Percentiles rank a stretch among this genome's conserved stretches.
Conservation (phyloP, 37 sponge, comb jelly and placozoan species). For the Tethya wilhelma region DNA sequence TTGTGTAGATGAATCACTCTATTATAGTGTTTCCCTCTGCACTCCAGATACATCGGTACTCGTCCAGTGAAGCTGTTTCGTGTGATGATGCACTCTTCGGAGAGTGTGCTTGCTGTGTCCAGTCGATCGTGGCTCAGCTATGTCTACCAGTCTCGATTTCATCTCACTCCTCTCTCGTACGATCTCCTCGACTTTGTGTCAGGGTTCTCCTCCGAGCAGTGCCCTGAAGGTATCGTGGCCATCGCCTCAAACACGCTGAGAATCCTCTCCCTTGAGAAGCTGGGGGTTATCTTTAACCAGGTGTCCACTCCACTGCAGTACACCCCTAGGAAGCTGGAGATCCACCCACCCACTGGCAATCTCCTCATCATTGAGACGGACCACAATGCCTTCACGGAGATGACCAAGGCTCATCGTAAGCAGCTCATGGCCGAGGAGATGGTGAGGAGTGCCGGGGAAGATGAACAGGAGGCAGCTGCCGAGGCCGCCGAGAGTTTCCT, state of each 20-base stretch:
- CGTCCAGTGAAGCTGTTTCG: slow-evolving; percentile 94
- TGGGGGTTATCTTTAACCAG: slow-evolving; percentile 98
- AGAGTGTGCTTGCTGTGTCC: slow-evolving; percentile 95
- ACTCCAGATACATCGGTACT: slow-evolving; percentile 87
- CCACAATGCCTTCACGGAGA: slow-evolving; percentile 97
- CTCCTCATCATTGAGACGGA: slow-evolving; percentile 86
- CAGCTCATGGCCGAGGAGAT: slow-evolving; percentile 97
- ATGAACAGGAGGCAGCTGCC: slow-evolving; percentile 81
- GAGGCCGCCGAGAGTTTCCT: slow-evolving; percentile 91
- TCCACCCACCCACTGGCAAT: slow-evolving; percentile 78
- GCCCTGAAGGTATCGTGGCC: slow-evolving; percentile 98
- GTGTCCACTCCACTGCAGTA: slow-evolving; percentile 91
- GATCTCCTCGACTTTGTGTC: slow-evolving; percentile 95
- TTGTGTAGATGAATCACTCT: not conserved
- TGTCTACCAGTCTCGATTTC: slow-evolving; percentile 93
- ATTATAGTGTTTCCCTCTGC: not conserved
- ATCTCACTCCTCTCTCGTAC: slow-evolving; percentile 96
- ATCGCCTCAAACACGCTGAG: slow-evolving; percentile 95
- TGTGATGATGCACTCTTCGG: slow-evolving; percentile 83
- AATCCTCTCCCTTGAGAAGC: slow-evolving; percentile 96
- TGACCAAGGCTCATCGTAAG: slow-evolving; percentile 86
- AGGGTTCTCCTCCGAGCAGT: slow-evolving; percentile 97
- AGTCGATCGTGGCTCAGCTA: slow-evolving; percentile 97
- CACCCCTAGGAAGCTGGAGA: slow-evolving; percentile 91
- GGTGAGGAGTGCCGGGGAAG: slow-evolving; percentile 87